These are phyloP conservation scores for Hyposoter didymator DNA, from an alignment of 2,888 invertebrate genomes.

Conservation along the genomic window DNA sequence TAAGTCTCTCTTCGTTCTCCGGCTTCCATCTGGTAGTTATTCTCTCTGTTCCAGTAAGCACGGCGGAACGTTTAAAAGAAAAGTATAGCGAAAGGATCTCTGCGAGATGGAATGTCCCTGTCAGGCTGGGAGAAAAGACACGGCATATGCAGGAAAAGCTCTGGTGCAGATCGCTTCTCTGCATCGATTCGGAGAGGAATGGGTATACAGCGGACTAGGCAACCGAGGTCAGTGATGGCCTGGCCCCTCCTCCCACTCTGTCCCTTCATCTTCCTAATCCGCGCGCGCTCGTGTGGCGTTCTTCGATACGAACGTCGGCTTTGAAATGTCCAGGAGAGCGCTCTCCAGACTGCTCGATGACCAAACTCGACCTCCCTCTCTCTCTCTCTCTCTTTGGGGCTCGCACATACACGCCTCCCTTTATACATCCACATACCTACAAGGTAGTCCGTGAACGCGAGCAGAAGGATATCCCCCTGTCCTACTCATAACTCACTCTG, in stretches of 20 bases:
- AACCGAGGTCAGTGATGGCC: constrained; percentile 69
- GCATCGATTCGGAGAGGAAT: constrained; percentile 29
- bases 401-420: constrained; percentile 10
- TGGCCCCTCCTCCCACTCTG: constrained; percentile 24
- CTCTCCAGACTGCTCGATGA: constrained; percentile 37
- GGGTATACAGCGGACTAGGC: constrained; percentile 48
- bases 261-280: constrained; percentile 58
- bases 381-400: constrained; percentile 9
- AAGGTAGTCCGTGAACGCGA: constrained; percentile 42
- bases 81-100: constrained; percentile 14
- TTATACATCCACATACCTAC: constrained; percentile 5
- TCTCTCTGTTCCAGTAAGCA: constrained; percentile 34
- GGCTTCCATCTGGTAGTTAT: constrained; percentile 14
- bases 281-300: constrained; percentile 48
- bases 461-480: constrained; percentile 65
- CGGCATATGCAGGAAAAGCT: constrained; percentile 31
- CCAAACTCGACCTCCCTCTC: constrained; percentile 30
- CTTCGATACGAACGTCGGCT: constrained; percentile 61
- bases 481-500: constrained; percentile 70
- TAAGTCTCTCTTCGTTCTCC: not conserved
- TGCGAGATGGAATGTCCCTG: constrained; percentile 32
- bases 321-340: constrained; percentile 46
- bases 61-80: constrained; percentile 52
- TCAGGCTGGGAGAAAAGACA: constrained; percentile 11
- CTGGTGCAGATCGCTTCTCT: constrained; percentile 7